phyloP scores from a whole-genome alignment of 2,113 vertebrate species.

The Psammodynastes pulverulentus region DNA sequence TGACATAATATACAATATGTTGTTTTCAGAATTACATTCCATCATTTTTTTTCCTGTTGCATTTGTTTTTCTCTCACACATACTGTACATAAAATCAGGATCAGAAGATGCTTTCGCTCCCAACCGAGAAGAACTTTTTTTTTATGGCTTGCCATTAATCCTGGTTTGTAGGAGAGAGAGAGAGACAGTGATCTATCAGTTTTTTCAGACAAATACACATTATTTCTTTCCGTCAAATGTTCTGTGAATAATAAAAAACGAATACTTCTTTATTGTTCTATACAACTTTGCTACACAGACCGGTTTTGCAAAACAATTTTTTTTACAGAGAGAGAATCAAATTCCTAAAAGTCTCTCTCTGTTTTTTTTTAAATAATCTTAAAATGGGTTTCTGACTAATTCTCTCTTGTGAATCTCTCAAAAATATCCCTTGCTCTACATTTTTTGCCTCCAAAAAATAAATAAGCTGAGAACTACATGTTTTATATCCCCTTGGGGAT shows the following conservation, averaged over 20 bases:
- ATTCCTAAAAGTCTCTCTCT: background rate
- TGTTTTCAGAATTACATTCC: constrained; percentile 15
- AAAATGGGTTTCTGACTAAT: background rate
- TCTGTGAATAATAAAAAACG: background rate
- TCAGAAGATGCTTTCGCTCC: constrained; percentile 11
- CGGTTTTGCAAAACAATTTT: background rate
- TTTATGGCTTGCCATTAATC: background rate
- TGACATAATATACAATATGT: constrained; percentile 9
- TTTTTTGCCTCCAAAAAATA: background rate
- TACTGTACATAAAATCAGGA: constrained; percentile 3
- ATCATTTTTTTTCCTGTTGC: background rate
- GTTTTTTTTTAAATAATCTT: background rate
- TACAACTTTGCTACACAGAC: background rate
- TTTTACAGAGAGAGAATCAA: background rate
- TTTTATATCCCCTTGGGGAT: background rate
- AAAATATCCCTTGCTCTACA: background rate
- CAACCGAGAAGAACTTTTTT: background rate
- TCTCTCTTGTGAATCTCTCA: background rate
- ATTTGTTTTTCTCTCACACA: constrained; percentile 9
- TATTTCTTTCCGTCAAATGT: background rate
- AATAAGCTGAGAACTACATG: background rate
- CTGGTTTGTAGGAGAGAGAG: background rate
- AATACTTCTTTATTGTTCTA: background rate
- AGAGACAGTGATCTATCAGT: background rate
- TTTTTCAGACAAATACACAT: background rate